Evolutionary conservation across 2,113 vertebrate genomes (phyloP).

Genomic region (Mola mola): DNA sequence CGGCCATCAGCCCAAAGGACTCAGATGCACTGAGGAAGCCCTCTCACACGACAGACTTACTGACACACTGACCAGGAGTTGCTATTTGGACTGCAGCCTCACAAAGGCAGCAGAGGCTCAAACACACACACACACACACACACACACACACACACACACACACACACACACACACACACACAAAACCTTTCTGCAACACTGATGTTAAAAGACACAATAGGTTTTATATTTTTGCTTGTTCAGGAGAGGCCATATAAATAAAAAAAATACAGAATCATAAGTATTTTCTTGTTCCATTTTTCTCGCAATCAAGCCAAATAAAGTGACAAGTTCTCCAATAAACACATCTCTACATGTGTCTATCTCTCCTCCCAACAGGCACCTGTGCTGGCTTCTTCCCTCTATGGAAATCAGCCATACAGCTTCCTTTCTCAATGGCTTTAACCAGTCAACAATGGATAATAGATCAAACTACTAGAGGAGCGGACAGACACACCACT

Average conservation of each 20-base stretch:
- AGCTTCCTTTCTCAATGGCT: slow-evolving; percentile 35
- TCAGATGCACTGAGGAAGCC: slow-evolving; percentile 62
- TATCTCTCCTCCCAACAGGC: neutral
- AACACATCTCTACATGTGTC: neutral
- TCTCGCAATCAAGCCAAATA: too few species aligned
- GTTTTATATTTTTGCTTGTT: too few species aligned
- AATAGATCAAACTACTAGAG: slow-evolving; percentile 36
- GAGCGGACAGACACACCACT: slow-evolving; percentile 19
- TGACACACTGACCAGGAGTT: slow-evolving; percentile 56
- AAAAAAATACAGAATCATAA: too few species aligned
- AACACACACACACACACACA: slow-evolving; percentile 23
- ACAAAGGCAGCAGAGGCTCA: slow-evolving; percentile 5
- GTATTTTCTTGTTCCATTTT: too few species aligned
- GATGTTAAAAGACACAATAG: too few species aligned
- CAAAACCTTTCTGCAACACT: slow-evolving; percentile 13
- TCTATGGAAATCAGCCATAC: slow-evolving; percentile 42
- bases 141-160: slow-evolving; percentile 16
- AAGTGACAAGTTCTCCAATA: too few species aligned
- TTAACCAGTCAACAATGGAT: slow-evolving; percentile 45
- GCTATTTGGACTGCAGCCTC: slow-evolving; percentile 35
- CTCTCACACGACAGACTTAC: slow-evolving; percentile 60
- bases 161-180: slow-evolving; percentile 7
- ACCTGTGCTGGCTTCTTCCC: slow-evolving; percentile 11
- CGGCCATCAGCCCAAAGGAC: slow-evolving; percentile 53
- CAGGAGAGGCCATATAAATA: too few species aligned